These are phyloP conservation scores for Drosophila meridionalis DNA, from an alignment of 2,888 invertebrate genomes.

Conservation along the genomic window DNA sequence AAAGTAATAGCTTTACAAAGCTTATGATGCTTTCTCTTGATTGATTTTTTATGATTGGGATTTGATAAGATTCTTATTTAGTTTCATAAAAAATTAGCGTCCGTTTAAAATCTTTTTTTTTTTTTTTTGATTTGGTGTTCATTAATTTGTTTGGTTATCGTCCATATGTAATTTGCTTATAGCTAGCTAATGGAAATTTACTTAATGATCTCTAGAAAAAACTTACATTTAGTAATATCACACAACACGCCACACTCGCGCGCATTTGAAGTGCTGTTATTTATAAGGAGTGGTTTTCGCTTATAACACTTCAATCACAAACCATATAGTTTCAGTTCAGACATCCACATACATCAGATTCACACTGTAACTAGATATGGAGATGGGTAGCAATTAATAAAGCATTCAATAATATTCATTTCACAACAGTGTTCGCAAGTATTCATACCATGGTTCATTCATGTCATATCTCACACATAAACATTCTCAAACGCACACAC, in stretches of 20 bases:
- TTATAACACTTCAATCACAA: constrained; percentile 45
- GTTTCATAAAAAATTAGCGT: constrained; percentile 47
- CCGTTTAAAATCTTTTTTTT: constrained; percentile 78
- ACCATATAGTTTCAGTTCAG: constrained; percentile 42
- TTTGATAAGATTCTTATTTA: constrained; percentile 6
- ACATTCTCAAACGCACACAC: not conserved
- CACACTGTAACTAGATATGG: constrained; percentile 54
- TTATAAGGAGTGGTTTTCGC: constrained; percentile 26
- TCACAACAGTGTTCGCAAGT: not conserved
- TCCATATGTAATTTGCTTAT: constrained; percentile 58
- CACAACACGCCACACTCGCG: constrained; percentile 75
- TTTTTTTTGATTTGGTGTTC: constrained; percentile 29
- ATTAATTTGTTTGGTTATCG: constrained; percentile 42
- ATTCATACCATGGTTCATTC: constrained; percentile 15
- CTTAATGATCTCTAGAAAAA: constrained; percentile 54
- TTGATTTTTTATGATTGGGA: constrained; percentile 26
- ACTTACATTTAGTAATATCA: constrained; percentile 75
- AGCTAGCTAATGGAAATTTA: constrained; percentile 43
- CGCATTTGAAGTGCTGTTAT: constrained; percentile 59
- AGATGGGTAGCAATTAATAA: constrained; percentile 25
- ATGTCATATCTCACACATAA: constrained; percentile 1
- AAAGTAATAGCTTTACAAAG: constrained; percentile 4
- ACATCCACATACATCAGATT: constrained; percentile 54
- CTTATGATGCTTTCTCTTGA: constrained; percentile 5
- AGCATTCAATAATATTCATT: constrained; percentile 20